phyloP scores from a whole-genome alignment of 2,113 vertebrate species.

The Ciconia boyciana region DNA sequence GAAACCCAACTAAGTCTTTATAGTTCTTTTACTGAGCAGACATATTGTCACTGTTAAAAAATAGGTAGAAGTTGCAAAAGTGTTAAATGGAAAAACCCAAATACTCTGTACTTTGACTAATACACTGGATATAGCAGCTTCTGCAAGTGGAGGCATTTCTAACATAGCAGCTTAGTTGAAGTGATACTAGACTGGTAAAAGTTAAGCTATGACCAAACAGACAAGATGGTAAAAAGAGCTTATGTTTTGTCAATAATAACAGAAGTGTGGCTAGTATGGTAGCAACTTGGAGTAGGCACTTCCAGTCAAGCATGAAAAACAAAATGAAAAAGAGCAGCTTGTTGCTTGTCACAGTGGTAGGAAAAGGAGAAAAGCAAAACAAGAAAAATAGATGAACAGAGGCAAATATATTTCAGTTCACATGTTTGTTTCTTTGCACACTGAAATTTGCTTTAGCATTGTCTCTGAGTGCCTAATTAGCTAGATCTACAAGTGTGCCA shows the following conservation, averaged over 20 bases:
- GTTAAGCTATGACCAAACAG: conserved; percentile 20
- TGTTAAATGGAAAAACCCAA: background rate
- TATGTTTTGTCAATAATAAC: conserved; percentile 13
- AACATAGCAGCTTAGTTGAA: background rate
- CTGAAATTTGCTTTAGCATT: conserved; percentile 32
- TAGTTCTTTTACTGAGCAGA: background rate
- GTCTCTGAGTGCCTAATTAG: conserved; percentile 38
- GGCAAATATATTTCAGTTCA: conserved; percentile 9
- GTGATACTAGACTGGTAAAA: background rate
- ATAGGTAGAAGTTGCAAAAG: background rate
- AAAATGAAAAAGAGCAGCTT: conserved; percentile 8
- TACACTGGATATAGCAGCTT: conserved; percentile 12
- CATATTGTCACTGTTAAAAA: background rate
- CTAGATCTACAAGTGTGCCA: background rate
- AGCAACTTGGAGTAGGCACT: background rate
- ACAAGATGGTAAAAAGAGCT: background rate
- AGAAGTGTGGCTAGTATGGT: background rate
- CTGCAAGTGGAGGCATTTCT: background rate
- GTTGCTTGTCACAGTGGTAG: background rate
- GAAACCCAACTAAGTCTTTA: conserved; percentile 2
- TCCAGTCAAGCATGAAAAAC: conserved; percentile 30
- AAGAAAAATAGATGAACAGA: conserved; percentile 22
- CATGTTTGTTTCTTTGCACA: background rate
- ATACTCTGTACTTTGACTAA: background rate
- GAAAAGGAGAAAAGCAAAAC: conserved; percentile 2